Evolutionary conservation across 2,113 vertebrate species (phyloP).

Genomic region (Meles meles): DNA sequence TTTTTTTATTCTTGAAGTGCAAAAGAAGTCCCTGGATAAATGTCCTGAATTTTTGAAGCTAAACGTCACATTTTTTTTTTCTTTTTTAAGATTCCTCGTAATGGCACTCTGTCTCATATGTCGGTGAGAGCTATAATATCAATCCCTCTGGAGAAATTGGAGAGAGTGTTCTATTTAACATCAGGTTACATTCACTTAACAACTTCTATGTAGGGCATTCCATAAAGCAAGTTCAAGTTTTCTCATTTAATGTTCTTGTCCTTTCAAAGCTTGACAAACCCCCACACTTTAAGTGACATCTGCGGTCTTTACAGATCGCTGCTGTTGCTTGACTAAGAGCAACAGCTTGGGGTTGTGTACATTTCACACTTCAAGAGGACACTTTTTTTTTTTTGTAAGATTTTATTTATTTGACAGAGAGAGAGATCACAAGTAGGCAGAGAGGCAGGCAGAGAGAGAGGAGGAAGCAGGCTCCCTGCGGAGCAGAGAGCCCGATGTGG

Average conservation of each 20-base stretch:
- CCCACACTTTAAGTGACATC: background rate
- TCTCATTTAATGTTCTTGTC: background rate
- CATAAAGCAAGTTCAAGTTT: background rate
- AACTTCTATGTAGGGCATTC: background rate
- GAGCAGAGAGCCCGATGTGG: no score
- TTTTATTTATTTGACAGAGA: no score
- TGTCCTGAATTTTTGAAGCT: background rate
- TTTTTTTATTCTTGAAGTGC: background rate
- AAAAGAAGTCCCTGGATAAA: background rate
- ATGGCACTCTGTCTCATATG: background rate
- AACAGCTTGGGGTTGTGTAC: background rate
- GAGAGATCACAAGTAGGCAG: no score
- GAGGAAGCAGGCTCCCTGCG: no score
- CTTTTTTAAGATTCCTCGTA: background rate
- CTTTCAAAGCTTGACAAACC: background rate
- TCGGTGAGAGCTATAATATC: background rate
- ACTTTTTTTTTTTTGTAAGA: no score
- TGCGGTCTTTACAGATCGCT: background rate
- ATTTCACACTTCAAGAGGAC: background rate
- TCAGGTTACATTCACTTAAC: background rate
- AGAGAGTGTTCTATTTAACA: background rate
- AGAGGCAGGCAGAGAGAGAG: no score
- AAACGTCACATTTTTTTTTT: background rate
- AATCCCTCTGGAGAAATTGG: background rate
- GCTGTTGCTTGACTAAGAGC: background rate